Evolutionary conservation across 2,797 vertebrate species (phyloP), one percentile per base, ranked within the genome.

Genomic region (Furcifer pardalis): DNA sequence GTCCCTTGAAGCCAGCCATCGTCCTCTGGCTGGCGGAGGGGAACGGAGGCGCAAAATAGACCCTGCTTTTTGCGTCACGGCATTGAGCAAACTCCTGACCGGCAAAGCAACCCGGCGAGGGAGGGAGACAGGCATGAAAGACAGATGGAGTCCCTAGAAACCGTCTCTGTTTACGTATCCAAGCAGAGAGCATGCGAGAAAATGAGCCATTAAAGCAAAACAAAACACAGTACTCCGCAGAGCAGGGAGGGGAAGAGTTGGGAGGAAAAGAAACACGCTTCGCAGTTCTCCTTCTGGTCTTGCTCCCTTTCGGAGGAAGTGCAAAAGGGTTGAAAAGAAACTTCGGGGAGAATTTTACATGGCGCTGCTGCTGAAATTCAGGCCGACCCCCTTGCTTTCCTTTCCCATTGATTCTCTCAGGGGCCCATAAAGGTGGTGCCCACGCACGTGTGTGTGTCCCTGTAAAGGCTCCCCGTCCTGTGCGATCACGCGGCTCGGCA

Each of bases 161-260:
- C 87, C 40, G 49, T 69, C 73, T 84, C 76, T 96, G 94, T 96
- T 96, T 94, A 94, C 92, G 94, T 96, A 92, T 87, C 95, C 93
- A 95, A 82, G 96, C 95, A 96, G 95, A 93, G 92, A 95, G 92
- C 87, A 62, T 69, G 91, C 81, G 90, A 90, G 93, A 91, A 93
- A 93, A 92, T 1, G 13, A 35, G 37, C 49, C 35, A 56, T 85
- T 80, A 5, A 78, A 44, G 60, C 30, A 3, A 74, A 3, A 19
- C 13, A 74, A 23, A 52, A 32, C 12, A 66, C 8, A 66, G 9
- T 6, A 8, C 19, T n/a, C n/a, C n/a, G n/a, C 23, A 21, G 42
- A 71, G 17, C 12, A 40, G 23, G 12, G 10, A 35, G 56, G 4
- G 15, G 35, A 5, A 75, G 3, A 15, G 49, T 10, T 9, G 2